phyloP scores from a whole-genome alignment of 2,888 invertebrate genomes.

The Diarsia brunnea region DNA sequence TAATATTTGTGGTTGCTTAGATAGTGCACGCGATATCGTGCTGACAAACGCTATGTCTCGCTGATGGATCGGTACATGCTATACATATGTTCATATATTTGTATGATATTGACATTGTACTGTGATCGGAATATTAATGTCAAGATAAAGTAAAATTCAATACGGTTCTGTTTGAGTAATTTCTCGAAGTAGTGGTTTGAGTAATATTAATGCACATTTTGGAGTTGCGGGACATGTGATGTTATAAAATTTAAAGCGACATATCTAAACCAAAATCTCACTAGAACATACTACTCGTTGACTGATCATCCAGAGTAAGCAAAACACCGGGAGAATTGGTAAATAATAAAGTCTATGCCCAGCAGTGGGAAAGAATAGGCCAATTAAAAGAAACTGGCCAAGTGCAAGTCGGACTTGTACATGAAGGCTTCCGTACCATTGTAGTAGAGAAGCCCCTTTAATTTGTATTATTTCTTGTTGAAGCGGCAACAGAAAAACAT shows the following conservation, averaged over 20 bases:
- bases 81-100: slow-evolving; percentile 9
- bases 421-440: too few species aligned
- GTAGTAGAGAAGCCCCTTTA: too few species aligned
- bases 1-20: slow-evolving; percentile 49
- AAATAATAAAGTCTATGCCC: too few species aligned
- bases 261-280: background rate
- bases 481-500: too few species aligned
- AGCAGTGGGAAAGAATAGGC: too few species aligned
- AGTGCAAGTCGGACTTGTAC: too few species aligned
- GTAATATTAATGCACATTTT: slow-evolving; percentile 2
- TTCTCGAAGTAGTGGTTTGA: slow-evolving; percentile 3
- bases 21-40: slow-evolving; percentile 59
- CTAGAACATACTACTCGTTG: background rate
- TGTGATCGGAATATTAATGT: slow-evolving; percentile 41
- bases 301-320: background rate
- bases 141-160: slow-evolving; percentile 36
- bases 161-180: slow-evolving; percentile 20
- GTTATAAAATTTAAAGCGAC: slow-evolving; percentile 1
- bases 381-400: too few species aligned
- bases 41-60: slow-evolving; percentile 33
- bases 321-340: too few species aligned
- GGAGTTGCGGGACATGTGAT: background rate
- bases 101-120: slow-evolving; percentile 31
- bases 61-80: slow-evolving; percentile 36
- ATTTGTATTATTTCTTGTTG: too few species aligned